Base-by-base conservation (phyloP, 2,113 vertebrate genomes). In the Eupsittula cactorum region DNA sequence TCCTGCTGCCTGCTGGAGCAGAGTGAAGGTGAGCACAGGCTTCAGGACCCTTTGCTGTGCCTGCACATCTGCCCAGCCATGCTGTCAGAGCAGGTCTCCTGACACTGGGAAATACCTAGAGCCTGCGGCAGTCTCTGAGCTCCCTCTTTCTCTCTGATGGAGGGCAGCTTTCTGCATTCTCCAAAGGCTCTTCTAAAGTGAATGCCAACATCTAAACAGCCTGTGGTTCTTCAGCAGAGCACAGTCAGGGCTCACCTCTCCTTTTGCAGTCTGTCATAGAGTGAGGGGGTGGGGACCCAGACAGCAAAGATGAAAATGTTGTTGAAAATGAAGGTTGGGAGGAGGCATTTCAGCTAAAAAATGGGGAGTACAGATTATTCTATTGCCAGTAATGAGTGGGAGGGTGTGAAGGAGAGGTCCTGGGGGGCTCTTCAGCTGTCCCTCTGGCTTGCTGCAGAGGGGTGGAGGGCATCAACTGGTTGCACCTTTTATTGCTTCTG, bases 101-200 rank as follows among this genome's bases (percentile, higher is more conserved):
- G 49, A 39, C 52, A 20, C 24, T 1, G 2, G 49, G 84, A 86
- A 41, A 44, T 86, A 73, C 39, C 55, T 85, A 39, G 75, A 93
- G 60, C 31, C 62, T 28, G n/a, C 0, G 2, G 27, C 11, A 1
- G n/a, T 49, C 41, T 47, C 53, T 0, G 5, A 82, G 63, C 55
- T 88, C 79, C 41, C 41, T 55, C 53, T 74, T 74, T n/a, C 46
- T 49, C 41, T 82, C 65, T 31, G 33, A 4, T 7, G 35, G 44
- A 65, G 16, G 65, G 23, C 8, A 86, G 67, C 12, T 47, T 75
- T 83, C 52, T 77, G 55, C 39, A 4, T 42, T 49, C 70, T 53
- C 74, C 57, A 44, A 33, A 82, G 50, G 37, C 42, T 69, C 50
- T 53, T 88, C 82, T 84, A n/a, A 90, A 52, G 59, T 27, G 41